Base-by-base conservation (phyloP, 2,888 invertebrate species). In the Diachrysia chrysitis region DNA sequence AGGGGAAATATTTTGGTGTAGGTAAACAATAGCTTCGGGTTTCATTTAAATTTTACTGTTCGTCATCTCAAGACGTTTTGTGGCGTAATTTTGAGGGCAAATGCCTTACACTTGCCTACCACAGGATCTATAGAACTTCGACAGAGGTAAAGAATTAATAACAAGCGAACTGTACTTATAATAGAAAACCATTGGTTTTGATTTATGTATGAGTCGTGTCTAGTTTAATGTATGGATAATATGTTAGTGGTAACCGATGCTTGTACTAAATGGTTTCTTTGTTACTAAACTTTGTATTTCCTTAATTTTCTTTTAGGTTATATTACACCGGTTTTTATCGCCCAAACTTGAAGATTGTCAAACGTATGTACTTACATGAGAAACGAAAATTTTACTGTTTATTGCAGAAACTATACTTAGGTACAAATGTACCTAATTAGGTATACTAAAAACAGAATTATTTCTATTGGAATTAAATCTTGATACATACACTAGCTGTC, bases 41-140 rank as follows among this genome's bases (percentile, higher is more conserved):
- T 89, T 86, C 88, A 89, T 90, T 90, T 88, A 79, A 84, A 74
- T 84, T 91, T 90, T 90, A 90, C 85, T 66, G 85, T 84, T 78
- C 82, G 87, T 85, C 87, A 82, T 86, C 83, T 82, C 84, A 71
- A 78, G 76, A 80, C 77, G 76, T 84, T 92, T 92, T 92, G 92
- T 85, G 92, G 90, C 86, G 76, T 72, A 75, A 74, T 76, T 85
- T 83, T 79, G 82, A 87, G 83, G 84, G 83, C 76, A 74, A 83
- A 83, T 69, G 69, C 60, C 73, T 60, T 69, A 78, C 60, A 67
- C 66, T 64, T 60, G 57, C 58, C 72, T 56, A 59, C 19, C 37
- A 37, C 37, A 78, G 48, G 19, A 51, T 58, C 71, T 56, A 83
- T 79, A 58, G 79, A 81, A 76, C 63, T 72, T 66, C 62, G 60